These are phyloP conservation scores for Nymphalis polychloros DNA, from an alignment of 2,888 invertebrate species.

Conservation along the genomic window DNA sequence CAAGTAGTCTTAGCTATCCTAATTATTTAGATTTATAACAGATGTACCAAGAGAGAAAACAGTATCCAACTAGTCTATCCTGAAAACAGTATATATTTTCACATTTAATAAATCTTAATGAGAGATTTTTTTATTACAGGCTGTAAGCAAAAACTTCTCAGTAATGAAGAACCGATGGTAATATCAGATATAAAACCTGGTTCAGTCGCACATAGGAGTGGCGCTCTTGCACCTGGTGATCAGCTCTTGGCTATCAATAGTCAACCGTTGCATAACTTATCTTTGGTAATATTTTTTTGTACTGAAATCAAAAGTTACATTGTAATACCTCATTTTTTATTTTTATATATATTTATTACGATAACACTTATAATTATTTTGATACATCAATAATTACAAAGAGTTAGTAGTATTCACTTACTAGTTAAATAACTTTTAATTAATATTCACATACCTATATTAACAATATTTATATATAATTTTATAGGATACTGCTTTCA, in stretches of 20 bases:
- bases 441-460: conserved; percentile 6
- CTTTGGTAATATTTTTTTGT: conserved; percentile 72
- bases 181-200: conserved; percentile 95
- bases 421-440: no score
- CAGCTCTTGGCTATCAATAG: conserved; percentile 93
- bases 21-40: no score
- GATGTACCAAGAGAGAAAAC: no score
- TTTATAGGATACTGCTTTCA: conserved; percentile 80
- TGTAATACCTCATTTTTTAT: no score
- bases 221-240: conserved; percentile 93
- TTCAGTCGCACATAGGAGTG: conserved; percentile 94
- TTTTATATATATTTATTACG: no score
- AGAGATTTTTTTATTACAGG: conserved; percentile 49
- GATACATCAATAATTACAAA: neutral
- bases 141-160: conserved; percentile 73
- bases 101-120: neutral
- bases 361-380: neutral
- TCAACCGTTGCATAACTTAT: conserved; percentile 87
- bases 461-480: neutral
- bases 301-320: no score
- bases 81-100: neutral
- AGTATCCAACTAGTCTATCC: neutral
- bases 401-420: neutral
- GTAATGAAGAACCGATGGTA: conserved; percentile 87
- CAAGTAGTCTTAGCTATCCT: no score